Percentiles rank a stretch among this genome's conserved stretches.
Evolutionary conservation across 2,113 vertebrate species (phyloP).

Genomic region (Merops nubicus): DNA sequence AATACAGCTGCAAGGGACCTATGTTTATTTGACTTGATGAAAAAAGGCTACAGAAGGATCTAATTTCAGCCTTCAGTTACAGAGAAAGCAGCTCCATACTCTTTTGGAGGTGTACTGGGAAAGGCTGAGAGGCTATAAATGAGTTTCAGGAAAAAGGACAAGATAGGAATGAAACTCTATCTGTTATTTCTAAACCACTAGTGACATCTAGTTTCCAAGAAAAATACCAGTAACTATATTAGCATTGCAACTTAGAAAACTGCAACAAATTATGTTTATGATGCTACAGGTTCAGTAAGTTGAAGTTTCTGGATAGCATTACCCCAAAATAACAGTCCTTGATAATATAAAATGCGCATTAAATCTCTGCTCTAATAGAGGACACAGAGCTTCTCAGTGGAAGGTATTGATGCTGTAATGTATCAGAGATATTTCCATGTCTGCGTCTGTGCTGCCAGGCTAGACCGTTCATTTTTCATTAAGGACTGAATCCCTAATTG

Average conservation of each 20-base stretch:
- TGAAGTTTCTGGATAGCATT: neutral
- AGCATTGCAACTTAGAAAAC: neutral
- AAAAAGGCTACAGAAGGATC: neutral
- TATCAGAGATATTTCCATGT: neutral
- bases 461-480: neutral
- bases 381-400: neutral
- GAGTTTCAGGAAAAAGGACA: neutral
- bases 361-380: neutral
- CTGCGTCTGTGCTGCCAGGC: neutral
- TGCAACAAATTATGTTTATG: neutral
- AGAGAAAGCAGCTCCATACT: neutral
- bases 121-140: neutral
- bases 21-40: neutral
- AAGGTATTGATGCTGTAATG: fast-evolving
- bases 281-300: neutral
- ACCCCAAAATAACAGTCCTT: neutral
- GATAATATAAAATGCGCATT: neutral
- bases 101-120: neutral
- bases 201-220: slow-evolving; percentile 61
- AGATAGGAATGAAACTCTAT: neutral
- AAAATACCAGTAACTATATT: neutral
- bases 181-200: slow-evolving; percentile 46
- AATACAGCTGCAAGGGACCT: neutral
- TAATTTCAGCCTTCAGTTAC: neutral
- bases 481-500: neutral